Evolutionary conservation across 2,888 invertebrate genomes (phyloP).

Genomic region (Allygus modestus): DNA sequence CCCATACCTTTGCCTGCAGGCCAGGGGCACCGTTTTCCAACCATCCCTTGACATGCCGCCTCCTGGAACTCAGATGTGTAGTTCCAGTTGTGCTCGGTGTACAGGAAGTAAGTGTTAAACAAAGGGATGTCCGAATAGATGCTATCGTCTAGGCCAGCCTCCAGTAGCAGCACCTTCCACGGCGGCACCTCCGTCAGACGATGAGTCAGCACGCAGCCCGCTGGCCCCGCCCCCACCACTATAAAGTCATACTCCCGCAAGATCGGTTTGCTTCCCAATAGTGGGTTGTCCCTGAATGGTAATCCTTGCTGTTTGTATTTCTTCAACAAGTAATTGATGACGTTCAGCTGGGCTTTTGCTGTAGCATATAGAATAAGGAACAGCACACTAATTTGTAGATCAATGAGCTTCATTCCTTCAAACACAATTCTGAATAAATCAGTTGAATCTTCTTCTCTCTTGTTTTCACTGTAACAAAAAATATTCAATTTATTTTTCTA

Average conservation of each 20-base stretch:
- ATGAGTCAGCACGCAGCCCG: constrained; percentile 59
- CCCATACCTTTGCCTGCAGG: constrained; percentile 86
- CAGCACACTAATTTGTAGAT: background rate
- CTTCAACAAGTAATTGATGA: background rate
- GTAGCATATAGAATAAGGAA: background rate
- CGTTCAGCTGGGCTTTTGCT: background rate
- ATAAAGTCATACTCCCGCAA: constrained; percentile 63
- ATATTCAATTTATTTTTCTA: too few species aligned
- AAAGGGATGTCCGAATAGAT: constrained; percentile 87
- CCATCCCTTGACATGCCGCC: constrained; percentile 76
- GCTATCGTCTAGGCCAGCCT: constrained; percentile 88
- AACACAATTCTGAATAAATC: background rate
- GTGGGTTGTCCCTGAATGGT: constrained; percentile 62
- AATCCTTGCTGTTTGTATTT: constrained; percentile 41
- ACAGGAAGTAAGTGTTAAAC: constrained; percentile 80
- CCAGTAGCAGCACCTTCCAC: constrained; percentile 80
- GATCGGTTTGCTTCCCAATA: constrained; percentile 59
- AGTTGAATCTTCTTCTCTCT: too few species aligned
- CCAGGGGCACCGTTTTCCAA: constrained; percentile 79
- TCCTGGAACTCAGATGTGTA: constrained; percentile 82
- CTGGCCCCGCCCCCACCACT: constrained; percentile 47
- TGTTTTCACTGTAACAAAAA: too few species aligned
- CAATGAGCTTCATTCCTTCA: background rate
- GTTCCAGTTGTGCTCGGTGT: constrained; percentile 84
- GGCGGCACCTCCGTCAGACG: constrained; percentile 54